These are phyloP conservation scores for Stenotaenia linearis DNA, from an alignment of 2,888 invertebrate genomes.

Conservation along the genomic window DNA sequence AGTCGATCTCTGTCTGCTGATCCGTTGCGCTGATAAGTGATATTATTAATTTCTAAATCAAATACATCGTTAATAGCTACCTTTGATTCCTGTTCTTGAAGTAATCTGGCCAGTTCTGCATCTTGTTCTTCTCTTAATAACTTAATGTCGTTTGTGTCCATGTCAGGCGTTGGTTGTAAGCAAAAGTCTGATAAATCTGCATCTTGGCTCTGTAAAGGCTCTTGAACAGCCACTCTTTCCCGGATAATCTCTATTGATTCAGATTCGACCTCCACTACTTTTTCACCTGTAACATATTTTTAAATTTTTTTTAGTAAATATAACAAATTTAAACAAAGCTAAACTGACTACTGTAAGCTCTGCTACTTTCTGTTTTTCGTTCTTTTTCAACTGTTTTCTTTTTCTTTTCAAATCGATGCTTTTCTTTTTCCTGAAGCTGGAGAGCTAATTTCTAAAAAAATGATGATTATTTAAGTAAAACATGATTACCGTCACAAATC, in stretches of 20 bases:
- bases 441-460: slow-evolving; percentile 26
- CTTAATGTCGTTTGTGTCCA: slow-evolving; percentile 54
- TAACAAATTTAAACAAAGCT: neutral
- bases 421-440: slow-evolving; percentile 41
- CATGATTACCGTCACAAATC: neutral
- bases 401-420: slow-evolving; percentile 55
- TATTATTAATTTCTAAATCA: too few relatives aligned
- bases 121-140: slow-evolving; percentile 66
- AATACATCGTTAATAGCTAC: too few relatives aligned
- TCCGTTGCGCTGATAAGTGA: slow-evolving; percentile 26
- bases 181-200: slow-evolving; percentile 50
- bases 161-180: slow-evolving; percentile 44
- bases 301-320: neutral
- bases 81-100: slow-evolving; percentile 69
- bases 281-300: slow-evolving; percentile 33
- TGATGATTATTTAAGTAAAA: neutral
- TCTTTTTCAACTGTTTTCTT: slow-evolving; percentile 47
- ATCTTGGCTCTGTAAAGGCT: slow-evolving; percentile 43
- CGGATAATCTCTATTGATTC: neutral
- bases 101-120: slow-evolving; percentile 65
- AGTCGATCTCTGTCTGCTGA: slow-evolving; percentile 56
- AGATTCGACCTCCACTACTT: neutral
- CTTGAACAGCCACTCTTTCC: slow-evolving; percentile 38
- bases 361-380: slow-evolving; percentile 46
- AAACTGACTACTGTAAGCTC: neutral